Evolutionary conservation across 92 coral and sea anemone genomes (phyloP).

Genomic region (Siderastrea radians): DNA sequence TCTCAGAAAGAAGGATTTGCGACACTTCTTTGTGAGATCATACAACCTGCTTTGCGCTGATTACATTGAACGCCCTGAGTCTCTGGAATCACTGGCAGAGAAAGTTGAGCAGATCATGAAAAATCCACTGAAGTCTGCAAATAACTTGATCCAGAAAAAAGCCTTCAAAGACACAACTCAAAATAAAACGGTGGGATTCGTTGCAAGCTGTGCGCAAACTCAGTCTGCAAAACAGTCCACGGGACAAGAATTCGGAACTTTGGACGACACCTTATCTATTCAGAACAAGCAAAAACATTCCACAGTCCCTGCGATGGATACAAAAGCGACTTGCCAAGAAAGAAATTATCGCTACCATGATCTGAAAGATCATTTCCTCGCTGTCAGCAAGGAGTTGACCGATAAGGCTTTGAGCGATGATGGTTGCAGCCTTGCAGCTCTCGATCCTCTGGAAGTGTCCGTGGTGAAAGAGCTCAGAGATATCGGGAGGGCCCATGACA

Average conservation of each 20-base stretch:
- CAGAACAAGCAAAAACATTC: neutral
- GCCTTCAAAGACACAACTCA: too few relatives aligned
- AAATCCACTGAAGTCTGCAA: conserved; percentile 58
- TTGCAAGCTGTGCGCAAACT: too few relatives aligned
- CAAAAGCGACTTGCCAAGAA: too few relatives aligned
- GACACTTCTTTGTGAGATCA: too few relatives aligned
- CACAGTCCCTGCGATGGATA: neutral
- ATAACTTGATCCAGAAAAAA: conserved; percentile 18
- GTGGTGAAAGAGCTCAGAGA: neutral
- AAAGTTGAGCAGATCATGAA: conserved; percentile 67
- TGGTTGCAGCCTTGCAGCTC: neutral
- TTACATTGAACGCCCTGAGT: neutral
- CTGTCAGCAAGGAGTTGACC: neutral
- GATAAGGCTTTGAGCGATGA: neutral
- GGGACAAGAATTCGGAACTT: too few relatives aligned
- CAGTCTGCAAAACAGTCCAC: too few relatives aligned
- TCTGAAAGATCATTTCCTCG: conserved; percentile 5
- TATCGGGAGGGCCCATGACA: neutral
- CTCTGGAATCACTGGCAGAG: conserved; percentile 47
- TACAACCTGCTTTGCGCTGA: too few relatives aligned
- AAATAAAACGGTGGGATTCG: neutral
- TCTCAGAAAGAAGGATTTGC: too few relatives aligned
- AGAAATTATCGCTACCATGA: conserved; percentile 10
- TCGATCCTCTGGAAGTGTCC: conserved; percentile 6
- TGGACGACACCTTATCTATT: too few relatives aligned